Evolutionary conservation across 2,797 vertebrate species (phyloP).

Genomic region (Squalus acanthias): DNA sequence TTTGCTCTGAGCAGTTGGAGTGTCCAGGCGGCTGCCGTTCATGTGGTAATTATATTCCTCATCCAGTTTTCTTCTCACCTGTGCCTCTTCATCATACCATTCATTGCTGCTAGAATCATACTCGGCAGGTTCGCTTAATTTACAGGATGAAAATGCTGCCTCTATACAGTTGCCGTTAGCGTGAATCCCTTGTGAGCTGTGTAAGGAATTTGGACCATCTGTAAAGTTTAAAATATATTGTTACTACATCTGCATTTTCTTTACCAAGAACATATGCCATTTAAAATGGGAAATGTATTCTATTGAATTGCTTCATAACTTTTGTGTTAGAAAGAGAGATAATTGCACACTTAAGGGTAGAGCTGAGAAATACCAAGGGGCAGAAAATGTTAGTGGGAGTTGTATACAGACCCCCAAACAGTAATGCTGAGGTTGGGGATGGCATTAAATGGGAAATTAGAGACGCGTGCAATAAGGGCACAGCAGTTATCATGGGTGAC

Average conservation of each 20-base stretch:
- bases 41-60: slow-evolving; percentile 76
- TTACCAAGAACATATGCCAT: not conserved
- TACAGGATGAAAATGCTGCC: slow-evolving; percentile 46
- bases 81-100: slow-evolving; percentile 40
- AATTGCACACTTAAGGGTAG: no score
- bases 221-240: slow-evolving; percentile 42
- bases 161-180: slow-evolving; percentile 68
- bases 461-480: no score
- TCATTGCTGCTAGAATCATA: slow-evolving; percentile 44
- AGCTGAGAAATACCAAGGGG: no score
- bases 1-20: not conserved
- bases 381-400: no score
- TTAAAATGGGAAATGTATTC: not conserved
- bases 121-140: slow-evolving; percentile 50
- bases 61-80: slow-evolving; percentile 73
- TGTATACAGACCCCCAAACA: no score
- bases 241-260: not conserved
- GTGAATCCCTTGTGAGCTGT: slow-evolving; percentile 65
- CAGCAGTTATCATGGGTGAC: no score
- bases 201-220: slow-evolving; percentile 73
- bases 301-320: not conserved
- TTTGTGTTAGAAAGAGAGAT: not conserved
- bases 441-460: no score
- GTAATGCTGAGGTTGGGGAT: no score
- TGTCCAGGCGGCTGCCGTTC: slow-evolving; percentile 60